A percentile compares a stretch with the other conserved stretches of the same genome.
Conservation (phyloP, 92 coral and sea anemone species). For the Porites lobata region DNA sequence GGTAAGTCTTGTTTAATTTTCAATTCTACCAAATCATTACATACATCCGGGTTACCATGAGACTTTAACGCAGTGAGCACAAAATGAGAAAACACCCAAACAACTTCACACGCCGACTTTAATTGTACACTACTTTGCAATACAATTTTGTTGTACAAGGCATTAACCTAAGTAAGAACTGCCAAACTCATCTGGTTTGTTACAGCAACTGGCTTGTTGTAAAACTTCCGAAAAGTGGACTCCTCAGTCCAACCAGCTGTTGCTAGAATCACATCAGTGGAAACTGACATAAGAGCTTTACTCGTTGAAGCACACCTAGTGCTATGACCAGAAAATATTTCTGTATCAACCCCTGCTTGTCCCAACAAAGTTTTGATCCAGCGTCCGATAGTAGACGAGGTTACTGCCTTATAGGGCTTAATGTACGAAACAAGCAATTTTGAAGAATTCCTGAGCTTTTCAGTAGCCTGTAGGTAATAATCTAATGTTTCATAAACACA, state of each 20-base stretch:
- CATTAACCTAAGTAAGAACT: conserved; percentile 13
- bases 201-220: conserved; percentile 64
- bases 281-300: conserved; percentile 60
- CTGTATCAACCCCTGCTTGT: too few species aligned
- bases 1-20: too few species aligned
- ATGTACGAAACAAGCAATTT: conserved; percentile 60
- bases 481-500: conserved; percentile 66
- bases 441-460: conserved; percentile 20
- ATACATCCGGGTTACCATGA: too few species aligned
- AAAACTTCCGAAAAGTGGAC: conserved; percentile 60
- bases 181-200: conserved; percentile 69
- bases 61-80: conserved; percentile 60
- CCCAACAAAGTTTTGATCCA: background rate
- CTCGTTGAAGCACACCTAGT: too few species aligned
- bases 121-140: too few species aligned
- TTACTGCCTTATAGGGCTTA: conserved; percentile 55
- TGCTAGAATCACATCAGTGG: conserved; percentile 61
- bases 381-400: conserved; percentile 60
- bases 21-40: too few species aligned
- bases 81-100: conserved; percentile 17
- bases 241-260: conserved; percentile 70
- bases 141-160: too few species aligned
- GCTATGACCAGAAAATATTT: too few species aligned
- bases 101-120: too few species aligned
- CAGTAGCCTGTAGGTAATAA: conserved; percentile 37